Percentiles rank a stretch among this genome's conserved stretches.
Conservation (phyloP, 2,113 vertebrate genomes). For the Penelope pileata region DNA sequence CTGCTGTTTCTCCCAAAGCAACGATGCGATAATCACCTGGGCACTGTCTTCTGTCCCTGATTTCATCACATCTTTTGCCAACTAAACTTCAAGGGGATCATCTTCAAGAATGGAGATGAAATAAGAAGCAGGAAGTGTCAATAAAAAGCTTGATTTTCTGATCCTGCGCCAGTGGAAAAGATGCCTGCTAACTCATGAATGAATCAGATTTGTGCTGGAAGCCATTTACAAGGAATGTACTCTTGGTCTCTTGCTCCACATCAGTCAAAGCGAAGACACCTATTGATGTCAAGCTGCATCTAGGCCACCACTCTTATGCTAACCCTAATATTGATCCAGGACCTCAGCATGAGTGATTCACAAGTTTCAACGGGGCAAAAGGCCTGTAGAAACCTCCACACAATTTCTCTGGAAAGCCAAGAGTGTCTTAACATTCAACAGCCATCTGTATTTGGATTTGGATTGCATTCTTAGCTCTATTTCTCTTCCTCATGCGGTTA, state of each 20-base stretch:
- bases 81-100: background rate
- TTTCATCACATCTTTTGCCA: background rate
- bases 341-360: background rate
- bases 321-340: background rate
- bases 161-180: background rate
- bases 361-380: background rate
- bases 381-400: background rate
- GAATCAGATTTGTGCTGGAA: constrained; percentile 7
- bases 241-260: background rate
- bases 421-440: background rate
- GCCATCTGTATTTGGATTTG: constrained; percentile 1
- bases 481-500: background rate
- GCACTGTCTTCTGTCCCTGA: background rate
- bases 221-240: background rate
- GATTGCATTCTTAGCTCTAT: background rate
- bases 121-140: background rate
- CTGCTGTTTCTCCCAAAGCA: background rate
- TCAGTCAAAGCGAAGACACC: background rate
- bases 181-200: background rate
- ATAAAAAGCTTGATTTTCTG: background rate
- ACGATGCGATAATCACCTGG: background rate
- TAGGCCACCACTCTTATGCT: background rate
- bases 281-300: background rate
- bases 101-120: background rate
- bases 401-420: background rate